A percentile compares a stretch with the other conserved stretches of the same genome.
phyloP scores from a whole-genome alignment of 35 echinoderm and acorn worm species.

The Apostichopus parvimensis region DNA sequence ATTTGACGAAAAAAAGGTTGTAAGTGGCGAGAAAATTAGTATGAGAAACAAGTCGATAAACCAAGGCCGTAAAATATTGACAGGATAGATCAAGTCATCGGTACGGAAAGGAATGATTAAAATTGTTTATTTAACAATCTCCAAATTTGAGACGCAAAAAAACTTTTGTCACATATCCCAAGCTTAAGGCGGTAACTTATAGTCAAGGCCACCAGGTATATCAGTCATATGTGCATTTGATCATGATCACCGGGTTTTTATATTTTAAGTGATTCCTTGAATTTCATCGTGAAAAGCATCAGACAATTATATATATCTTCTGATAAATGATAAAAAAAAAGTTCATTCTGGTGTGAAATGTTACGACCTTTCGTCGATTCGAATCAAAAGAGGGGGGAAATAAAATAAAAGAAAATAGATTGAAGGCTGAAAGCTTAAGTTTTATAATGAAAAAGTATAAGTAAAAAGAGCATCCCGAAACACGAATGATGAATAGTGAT shows the following conservation, averaged over 20 bases:
- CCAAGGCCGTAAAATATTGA: conserved; percentile 23
- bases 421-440: too few relatives aligned
- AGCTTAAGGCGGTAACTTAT: not conserved
- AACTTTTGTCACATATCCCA: conserved; percentile 1
- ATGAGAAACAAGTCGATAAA: conserved; percentile 24
- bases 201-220: not conserved
- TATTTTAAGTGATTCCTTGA: not conserved
- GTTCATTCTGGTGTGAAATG: too few relatives aligned
- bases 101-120: conserved; percentile 39
- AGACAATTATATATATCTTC: too few relatives aligned
- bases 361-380: too few relatives aligned
- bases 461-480: too few relatives aligned
- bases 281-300: not conserved
- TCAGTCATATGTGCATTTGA: not conserved
- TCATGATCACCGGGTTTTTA: not conserved
- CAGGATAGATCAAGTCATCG: conserved; percentile 2
- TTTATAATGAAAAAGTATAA: too few relatives aligned
- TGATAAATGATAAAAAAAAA: too few relatives aligned
- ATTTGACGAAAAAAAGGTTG: conserved; percentile 2
- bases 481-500: too few relatives aligned
- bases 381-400: too few relatives aligned
- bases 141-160: not conserved
- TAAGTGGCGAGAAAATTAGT: conserved; percentile 17
- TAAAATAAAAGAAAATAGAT: too few relatives aligned
- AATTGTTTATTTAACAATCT: conserved; percentile 47